A percentile compares a stretch with the other conserved stretches of the same genome.
These are phyloP conservation scores for Peromyscus californicus DNA, from an alignment of 2,113 vertebrate species.

Conservation along the genomic window DNA sequence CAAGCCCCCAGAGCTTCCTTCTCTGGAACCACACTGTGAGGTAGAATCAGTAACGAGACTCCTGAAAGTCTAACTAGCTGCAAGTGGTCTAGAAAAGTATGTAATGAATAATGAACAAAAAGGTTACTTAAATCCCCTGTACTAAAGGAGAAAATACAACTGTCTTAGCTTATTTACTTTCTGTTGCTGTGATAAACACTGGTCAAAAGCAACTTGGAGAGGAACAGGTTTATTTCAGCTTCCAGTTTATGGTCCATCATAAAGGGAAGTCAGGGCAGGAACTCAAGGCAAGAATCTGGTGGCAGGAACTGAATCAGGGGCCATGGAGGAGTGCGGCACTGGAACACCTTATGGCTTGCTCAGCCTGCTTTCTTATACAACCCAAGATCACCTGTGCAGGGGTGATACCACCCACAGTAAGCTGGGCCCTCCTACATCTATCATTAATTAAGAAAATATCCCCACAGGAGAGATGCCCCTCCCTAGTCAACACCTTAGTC, in stretches of 20 bases:
- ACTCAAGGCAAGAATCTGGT: not conserved
- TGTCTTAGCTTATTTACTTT: not conserved
- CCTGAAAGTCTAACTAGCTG: not conserved
- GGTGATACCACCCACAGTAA: not conserved
- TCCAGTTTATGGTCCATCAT: not conserved
- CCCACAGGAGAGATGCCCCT: not conserved
- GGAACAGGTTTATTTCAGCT: not conserved
- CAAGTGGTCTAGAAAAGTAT: not conserved
- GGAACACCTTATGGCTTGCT: not conserved
- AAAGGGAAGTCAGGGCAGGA: not conserved
- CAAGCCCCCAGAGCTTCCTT: not conserved
- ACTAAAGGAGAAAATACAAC: not conserved
- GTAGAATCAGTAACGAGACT: constrained; percentile 4
- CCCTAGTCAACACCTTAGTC: not conserved
- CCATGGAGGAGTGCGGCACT: not conserved
- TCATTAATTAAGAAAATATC: not conserved
- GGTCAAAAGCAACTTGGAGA: not conserved
- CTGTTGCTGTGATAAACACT: not conserved
- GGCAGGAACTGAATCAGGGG: not conserved
- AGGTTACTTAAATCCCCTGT: not conserved
- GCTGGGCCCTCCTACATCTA: not conserved
- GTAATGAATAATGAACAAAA: constrained; percentile 20
- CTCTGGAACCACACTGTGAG: not conserved
- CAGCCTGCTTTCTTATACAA: not conserved
- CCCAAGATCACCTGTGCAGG: not conserved